Evolutionary conservation across 2,888 invertebrate species (phyloP), one percentile per base, ranked within the genome.

Genomic region (Allacma fusca): DNA sequence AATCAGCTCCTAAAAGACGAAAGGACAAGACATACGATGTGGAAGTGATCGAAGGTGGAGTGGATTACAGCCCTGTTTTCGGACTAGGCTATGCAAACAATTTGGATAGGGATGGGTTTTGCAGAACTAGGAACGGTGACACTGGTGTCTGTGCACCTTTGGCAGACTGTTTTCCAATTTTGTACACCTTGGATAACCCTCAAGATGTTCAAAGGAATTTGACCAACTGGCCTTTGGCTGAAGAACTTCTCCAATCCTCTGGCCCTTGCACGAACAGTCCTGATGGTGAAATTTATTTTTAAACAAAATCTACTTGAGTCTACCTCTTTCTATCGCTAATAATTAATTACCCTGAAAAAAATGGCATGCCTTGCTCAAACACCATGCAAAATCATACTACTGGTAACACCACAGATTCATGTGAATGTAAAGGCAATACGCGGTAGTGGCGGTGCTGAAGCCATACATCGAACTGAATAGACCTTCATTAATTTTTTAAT

Each of bases 161-260:
- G 9, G 78, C 64, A 19, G 81, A 81, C 13, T 84, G 84, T 50
- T 65, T 23, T 73, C 84, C 84, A 13, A 40, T 83, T 13, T 75
- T 83, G 29, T 81, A 80, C 50, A 78, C 82, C 0, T 62, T 81
- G 26, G 78, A 81, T 26, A 40, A 65, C 7, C 24, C 67, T 23
- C 26, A 59, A 28, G n/a, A 57, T n/a, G 69, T 59, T 24, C 43
- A 76, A 21, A n/a, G 70, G 21, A 76, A 76, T 34, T 34, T 76
- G 1, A 76, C 76, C 2, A 79, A 79, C 72, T 65, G 28, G 62
- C 78, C 72, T 13, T 65, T 82, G 24, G 80, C 81, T 9, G 75
- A 81, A 24, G 78, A 79, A 43, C 73, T 82, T 13, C 69, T 80
- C 7, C 40, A 67, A 1, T 50, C 75, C 1, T 76, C 81, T 23